A percentile compares a stretch with the other conserved stretches of the same genome.
These are phyloP conservation scores for Brachionus sp. DNA, from an alignment of 1,140 invertebrate species.

Conservation along the genomic window DNA sequence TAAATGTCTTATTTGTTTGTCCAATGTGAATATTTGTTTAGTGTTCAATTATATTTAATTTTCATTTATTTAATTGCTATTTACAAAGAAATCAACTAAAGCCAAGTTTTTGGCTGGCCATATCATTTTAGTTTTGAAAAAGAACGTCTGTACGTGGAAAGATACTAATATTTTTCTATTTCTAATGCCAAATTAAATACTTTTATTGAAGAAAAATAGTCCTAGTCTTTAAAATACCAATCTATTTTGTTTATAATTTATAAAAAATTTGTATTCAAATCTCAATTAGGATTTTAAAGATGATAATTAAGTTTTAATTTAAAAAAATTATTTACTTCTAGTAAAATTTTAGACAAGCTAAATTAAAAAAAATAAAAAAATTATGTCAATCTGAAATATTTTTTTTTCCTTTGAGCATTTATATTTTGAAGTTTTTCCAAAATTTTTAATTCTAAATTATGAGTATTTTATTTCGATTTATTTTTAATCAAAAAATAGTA, in stretches of 20 bases:
- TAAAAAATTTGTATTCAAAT: too few relatives aligned
- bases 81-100: neutral
- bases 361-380: too few relatives aligned
- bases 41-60: neutral
- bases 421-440: too few relatives aligned
- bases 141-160: neutral
- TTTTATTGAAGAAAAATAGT: neutral
- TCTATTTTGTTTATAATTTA: neutral
- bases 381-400: too few relatives aligned
- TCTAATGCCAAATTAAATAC: neutral
- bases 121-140: neutral
- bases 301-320: too few relatives aligned
- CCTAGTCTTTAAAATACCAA: neutral
- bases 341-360: too few relatives aligned
- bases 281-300: too few relatives aligned
- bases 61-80: constrained; percentile 1
- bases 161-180: neutral
- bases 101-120: neutral
- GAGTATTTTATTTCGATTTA: too few relatives aligned
- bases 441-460: too few relatives aligned
- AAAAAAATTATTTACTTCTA: too few relatives aligned
- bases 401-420: too few relatives aligned
- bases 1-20: neutral
- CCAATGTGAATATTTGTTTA: neutral
- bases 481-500: neutral